Evolutionary conservation across 2,888 invertebrate genomes (phyloP), one percentile per base, ranked within the genome.

Genomic region (Leptarthrus brevirostris): DNA sequence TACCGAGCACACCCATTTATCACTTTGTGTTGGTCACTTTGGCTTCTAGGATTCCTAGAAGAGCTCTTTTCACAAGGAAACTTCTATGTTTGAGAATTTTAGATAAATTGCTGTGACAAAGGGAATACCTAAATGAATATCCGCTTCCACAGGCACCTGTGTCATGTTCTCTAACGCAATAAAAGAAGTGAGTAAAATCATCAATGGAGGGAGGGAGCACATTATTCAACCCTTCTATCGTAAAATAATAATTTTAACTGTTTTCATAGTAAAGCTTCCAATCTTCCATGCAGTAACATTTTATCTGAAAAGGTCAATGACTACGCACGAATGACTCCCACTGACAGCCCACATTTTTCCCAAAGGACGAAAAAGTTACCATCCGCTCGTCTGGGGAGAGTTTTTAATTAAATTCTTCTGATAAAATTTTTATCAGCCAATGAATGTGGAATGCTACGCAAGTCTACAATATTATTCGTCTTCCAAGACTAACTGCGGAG

Each of bases 321-420:
- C 58, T 58, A 58, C 58, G 58, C 58, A 58, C 58, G 18, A 16
- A 3, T n/a, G 16, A 4, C 16, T 30, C 56, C 56, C 16, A 54
- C 26, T 12, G 44, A 14, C 44, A 14, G 44, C 44, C 8, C 56
- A 30, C 30, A 24, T 24, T 14, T n/a, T 14, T 18, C 24, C n/a
- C n/a, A 12, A 36, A 18, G 20, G 56, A 36, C n/a, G 40, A 12
- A 12, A 36, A 58, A 58, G 36, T 58, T 58, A 12, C 30, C 58
- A 58, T 16, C 16, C 26, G 30, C 30, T 30, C 58, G 58, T 58
- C 58, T 58, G 58, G 58, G 58, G 58, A 58, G 36, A 58, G 58
- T 36, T 58, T 56, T 58, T 58, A 58, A 58, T 58, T 58, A 58
- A 58, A 58, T 58, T 58, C 58, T 58, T 58, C 58, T 58, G 58